Conservation (phyloP, 1,140 invertebrate genomes). For the Halyomorpha halys region DNA sequence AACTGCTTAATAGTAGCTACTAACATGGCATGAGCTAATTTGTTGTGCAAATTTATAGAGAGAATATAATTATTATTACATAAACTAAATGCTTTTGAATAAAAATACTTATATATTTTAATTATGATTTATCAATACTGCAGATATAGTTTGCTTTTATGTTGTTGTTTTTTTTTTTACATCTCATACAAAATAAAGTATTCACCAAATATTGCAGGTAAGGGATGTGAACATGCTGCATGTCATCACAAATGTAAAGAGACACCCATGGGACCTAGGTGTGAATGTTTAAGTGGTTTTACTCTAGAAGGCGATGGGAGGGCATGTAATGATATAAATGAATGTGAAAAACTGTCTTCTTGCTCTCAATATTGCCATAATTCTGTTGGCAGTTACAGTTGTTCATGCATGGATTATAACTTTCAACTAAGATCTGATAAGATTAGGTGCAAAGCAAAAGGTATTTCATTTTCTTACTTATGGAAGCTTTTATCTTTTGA, state of each 20-base stretch:
- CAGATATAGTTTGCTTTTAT: too few species aligned
- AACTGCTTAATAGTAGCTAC: too few species aligned
- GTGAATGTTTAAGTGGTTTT: slow-evolving; percentile 30
- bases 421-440: slow-evolving; percentile 59
- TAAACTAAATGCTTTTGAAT: too few species aligned
- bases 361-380: slow-evolving; percentile 83
- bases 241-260: slow-evolving; percentile 31
- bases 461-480: slow-evolving; percentile 27
- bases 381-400: slow-evolving; percentile 65
- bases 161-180: too few species aligned
- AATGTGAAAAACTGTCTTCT: slow-evolving; percentile 40
- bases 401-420: slow-evolving; percentile 61
- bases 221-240: slow-evolving; percentile 25
- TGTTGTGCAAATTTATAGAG: too few species aligned
- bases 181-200: background rate
- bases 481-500: too few species aligned
- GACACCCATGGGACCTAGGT: slow-evolving; percentile 31
- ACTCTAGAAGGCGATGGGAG: slow-evolving; percentile 27
- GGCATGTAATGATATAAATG: slow-evolving; percentile 32
- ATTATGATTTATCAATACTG: too few species aligned
- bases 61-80: too few species aligned
- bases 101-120: too few species aligned
- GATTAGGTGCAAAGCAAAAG: slow-evolving; percentile 52
- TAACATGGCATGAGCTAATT: too few species aligned
- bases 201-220: slow-evolving; percentile 21